Base-by-base conservation (phyloP, 2,888 invertebrate genomes). In the Geophilus truncorum region DNA sequence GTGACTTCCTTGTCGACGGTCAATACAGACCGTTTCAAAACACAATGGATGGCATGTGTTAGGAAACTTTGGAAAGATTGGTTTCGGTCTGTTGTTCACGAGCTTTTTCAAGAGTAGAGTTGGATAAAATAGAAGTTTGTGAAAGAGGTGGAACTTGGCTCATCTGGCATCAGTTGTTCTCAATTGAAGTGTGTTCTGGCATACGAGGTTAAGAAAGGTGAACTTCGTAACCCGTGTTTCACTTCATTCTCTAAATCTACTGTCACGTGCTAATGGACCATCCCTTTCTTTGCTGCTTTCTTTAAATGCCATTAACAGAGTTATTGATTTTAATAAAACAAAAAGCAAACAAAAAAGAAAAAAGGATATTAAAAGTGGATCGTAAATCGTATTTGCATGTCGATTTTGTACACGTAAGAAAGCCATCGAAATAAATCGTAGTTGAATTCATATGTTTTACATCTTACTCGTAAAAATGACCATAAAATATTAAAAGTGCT, bases 401-500 rank as follows among this genome's bases (percentile, higher is more conserved):
- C 62, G 62, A 25, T 62, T 23, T 23, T 62, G 62, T 12, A 25
- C 62, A 62, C 62, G 62, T 62, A 62, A 62, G 62, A 28, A 28
- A 62, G 25, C 25, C 62, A 62, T 62, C 25, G 62, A 62, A 62
- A 62, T 62, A 62, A 62, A 62, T 62, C 62, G 62, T 62, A 25
- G 62, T 62, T 45, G 62, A 62, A 62, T 62, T 62, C 62, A 62
- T 62, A 62, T 62, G 62, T 15, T 62, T 62, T 62, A 28, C 62
- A 62, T 62, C 62, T 62, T 62, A 62, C 62, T 62, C 62, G 62
- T 62, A 62, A 62, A 62, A 62, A 62, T 62, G 62, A 62, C 25
- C 62, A 62, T 62, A 62, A 62, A 62, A 62, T 62, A 62, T 62
- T 62, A 62, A 45, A 62, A 62, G 62, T 62, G 62, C 62, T 62